Evolutionary conservation across 1,140 invertebrate genomes (phyloP), one percentile per base, ranked within the genome.

Genomic region (Lasioglossum baleicum): DNA sequence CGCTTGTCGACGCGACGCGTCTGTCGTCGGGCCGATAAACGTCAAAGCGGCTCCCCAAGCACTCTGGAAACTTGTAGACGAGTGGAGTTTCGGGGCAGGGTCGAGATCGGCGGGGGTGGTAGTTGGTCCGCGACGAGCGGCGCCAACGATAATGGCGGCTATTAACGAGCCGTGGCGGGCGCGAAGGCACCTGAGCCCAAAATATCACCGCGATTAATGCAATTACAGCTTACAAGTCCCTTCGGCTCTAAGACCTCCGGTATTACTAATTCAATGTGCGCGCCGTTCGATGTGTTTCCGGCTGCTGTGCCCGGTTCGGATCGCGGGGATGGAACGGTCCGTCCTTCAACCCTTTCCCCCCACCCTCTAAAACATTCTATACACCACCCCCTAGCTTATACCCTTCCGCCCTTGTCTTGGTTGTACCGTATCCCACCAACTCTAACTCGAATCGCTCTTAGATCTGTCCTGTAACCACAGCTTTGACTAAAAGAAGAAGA

Each of bases 181-280:
- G 90, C 88, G 88, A 88, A 88, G 86, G 83, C 91, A 92, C 91
- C 91, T 92, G 92, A 91, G 90, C 90, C 92, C 91, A 91, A 92
- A 92, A 92, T 92, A 92, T 92, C 91, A 90, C 91, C 90, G 87
- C 92, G 92, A 92, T 91, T 92, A 92, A 92, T 90, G 92, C 92
- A 92, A 92, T 92, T 92, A 92, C 90, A 92, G 91, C 92, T 91
- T 92, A 90, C 91, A 92, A 92, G 91, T 91, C 87, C 87, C 89
- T 90, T 88, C 88, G 83, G 75, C 87, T 84, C 82, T 82, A 84
- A 88, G 85, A 88, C 87, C 88, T 75, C 72, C 60, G 76, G 73
- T 77, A 85, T 90, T 88, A 90, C 84, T 89, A 88, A 91, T 91
- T 90, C 89, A 90, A 75, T 73, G 78, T 76, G 56, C 82, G 69